Base-by-base conservation (phyloP, 2,797 vertebrate genomes). In the Corythornis leucogaster region DNA sequence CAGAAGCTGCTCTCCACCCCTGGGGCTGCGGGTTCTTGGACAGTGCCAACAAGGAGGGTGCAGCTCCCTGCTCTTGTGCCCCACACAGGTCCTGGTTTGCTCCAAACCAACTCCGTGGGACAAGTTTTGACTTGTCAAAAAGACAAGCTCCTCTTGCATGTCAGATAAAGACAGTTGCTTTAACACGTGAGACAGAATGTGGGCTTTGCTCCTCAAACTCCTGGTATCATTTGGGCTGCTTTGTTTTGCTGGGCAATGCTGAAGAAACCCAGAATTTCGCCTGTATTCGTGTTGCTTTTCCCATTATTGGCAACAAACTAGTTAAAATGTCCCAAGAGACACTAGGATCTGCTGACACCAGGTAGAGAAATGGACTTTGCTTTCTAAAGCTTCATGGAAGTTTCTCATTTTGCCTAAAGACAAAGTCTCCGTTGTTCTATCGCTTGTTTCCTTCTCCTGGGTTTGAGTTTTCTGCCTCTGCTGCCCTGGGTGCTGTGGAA, bases 11-110 rank as follows among this genome's bases (percentile, higher is more conserved):
- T 22, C 10, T 31, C 8, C 15, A 9, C 51, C 20, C 58, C 20
- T 0, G 5, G 48, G 76, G 43, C 40, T 8, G 53, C 0, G 8
- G 38, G 30, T 5, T 46, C 59, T 3, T 1, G 2, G 25, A 30
- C 58, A 6, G 30, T 4, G 57, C n/a, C 0, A 5, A 19, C 21
- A 10, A n/a, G 35, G 35, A 55, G 21, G 55, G 28, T 18, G 38
- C 38, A 40, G 38, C 50, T 15, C 5, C 25, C 1, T 2, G 28
- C 31, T 25, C 54, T 24, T 15, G 21, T 21, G 21, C 33, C 12
- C 45, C 1, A 0, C 20, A 0, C 53, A 8, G 5, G 9, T n/a
- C 40, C 30, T 8, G 5, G 16, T 33, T 20, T 26, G 20, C 43
- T 46, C 43, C 11, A 9, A 18, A 45, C 28, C 50, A 14, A 11